Base-by-base conservation (phyloP, 2,888 invertebrate genomes). In the Carpatolechia fugitivella region DNA sequence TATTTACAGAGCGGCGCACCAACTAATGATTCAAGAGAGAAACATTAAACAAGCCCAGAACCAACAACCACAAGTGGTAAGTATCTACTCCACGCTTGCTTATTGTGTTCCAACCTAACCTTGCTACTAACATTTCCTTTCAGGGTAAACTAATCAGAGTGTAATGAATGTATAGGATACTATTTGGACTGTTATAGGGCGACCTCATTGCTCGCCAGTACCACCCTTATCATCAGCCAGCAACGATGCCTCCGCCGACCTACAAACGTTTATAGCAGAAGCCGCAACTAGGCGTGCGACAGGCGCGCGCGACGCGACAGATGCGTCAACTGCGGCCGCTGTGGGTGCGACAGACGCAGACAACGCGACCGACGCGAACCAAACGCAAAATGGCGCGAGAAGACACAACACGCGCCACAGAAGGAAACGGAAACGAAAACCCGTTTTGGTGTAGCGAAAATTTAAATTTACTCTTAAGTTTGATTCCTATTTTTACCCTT, bases 1-100 rank as follows among this genome's bases (percentile, higher is more conserved):
- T n/a, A 16, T 35, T 58, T 59, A 11, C 76, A 91, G 91, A 76
- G 98, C 98, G 58, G 99, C 99, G 53, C 97, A 98, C 82, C 95
- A 96, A 70, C 90, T 97, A 56, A 91, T 97, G 72, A 90, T 94
- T 60, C 94, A 95, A 69, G 95, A 96, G 77, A 84, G 78, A 61
- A 88, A 86, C 66, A 62, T 88, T 56, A 91, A 91, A 68, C 89
- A 88, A 72, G 82, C 77, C 53, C 90, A 91, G 65, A 83, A 73
- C 57, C 86, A 86, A 69, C 85, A 80, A 68, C 71, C 82, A 18
- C 86, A 82, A 81, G 84, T 88, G 78, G 89, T 89, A 85, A 88
- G 89, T 85, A 81, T 78, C 62, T 57, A 54, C 16, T 31, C 50
- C 16, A 14, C 46, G 40, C 14, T 44, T 3, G 29, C 7, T 7